phyloP scores from a whole-genome alignment of 1,140 invertebrate species.

The Nephotettix cincticeps region DNA sequence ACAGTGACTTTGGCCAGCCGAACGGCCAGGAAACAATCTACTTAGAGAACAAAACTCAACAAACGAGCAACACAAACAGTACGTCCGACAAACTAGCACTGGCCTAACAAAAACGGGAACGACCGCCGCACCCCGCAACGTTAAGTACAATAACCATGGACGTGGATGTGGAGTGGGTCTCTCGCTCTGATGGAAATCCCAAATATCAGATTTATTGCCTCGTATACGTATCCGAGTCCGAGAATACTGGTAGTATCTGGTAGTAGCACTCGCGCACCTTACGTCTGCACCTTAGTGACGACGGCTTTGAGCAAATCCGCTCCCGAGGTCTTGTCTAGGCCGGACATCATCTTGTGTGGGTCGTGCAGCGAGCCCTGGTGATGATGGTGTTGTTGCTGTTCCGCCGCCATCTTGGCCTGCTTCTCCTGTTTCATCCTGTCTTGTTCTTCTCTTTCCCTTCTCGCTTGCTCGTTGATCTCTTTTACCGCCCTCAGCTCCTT shows the following conservation, averaged over 20 bases:
- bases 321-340: slow-evolving; percentile 36
- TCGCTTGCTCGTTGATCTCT: slow-evolving; percentile 92
- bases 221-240: slow-evolving; percentile 18
- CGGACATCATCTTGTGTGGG: slow-evolving; percentile 37
- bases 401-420: slow-evolving; percentile 69
- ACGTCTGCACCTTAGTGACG: slow-evolving; percentile 40
- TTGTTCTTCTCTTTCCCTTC: slow-evolving; percentile 86
- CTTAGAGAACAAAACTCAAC: slow-evolving; percentile 13
- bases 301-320: slow-evolving; percentile 41
- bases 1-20: background rate
- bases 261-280: slow-evolving; percentile 14
- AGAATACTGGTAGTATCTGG: slow-evolving; percentile 16
- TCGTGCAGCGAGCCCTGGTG: slow-evolving; percentile 55
- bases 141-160: slow-evolving; percentile 16
- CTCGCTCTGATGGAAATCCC: background rate
- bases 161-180: background rate
- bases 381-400: slow-evolving; percentile 59
- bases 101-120: slow-evolving; percentile 14
- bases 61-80: background rate
- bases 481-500: slow-evolving; percentile 91
- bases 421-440: slow-evolving; percentile 88
- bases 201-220: slow-evolving; percentile 13
- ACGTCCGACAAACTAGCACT: background rate
- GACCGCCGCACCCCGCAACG: background rate
- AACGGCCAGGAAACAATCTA: background rate